Conservation (phyloP, 2,888 invertebrate genomes). For the Helleia helle region DNA sequence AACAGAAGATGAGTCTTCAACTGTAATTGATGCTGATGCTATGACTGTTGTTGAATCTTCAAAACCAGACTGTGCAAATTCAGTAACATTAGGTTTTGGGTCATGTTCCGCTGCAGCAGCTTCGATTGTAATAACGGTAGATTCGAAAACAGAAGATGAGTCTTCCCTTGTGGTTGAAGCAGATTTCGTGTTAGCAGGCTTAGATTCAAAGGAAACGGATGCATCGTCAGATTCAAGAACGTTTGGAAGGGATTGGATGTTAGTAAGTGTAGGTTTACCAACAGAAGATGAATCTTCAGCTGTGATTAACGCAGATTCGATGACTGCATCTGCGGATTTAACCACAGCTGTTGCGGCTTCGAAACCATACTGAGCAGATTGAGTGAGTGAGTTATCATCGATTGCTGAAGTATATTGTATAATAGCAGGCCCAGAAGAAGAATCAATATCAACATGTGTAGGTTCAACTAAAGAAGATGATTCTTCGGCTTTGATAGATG, state of each 20-base stretch:
- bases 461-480: conserved; percentile 27
- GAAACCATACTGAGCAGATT: too few species aligned
- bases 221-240: conserved; percentile 24
- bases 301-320: conserved; percentile 17
- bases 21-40: neutral
- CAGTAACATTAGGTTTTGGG: conserved; percentile 62
- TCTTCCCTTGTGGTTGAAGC: too few species aligned
- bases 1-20: conserved; percentile 35
- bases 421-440: too few species aligned
- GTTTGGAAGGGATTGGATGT: too few species aligned
- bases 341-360: conserved; percentile 27
- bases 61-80: conserved; percentile 37
- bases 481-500: conserved; percentile 22
- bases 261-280: too few species aligned
- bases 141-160: conserved; percentile 47
- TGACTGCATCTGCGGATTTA: conserved; percentile 24
- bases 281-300: conserved; percentile 19
- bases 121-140: too few species aligned
- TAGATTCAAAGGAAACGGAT: too few species aligned
- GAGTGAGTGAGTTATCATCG: too few species aligned
- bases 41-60: conserved; percentile 26
- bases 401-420: too few species aligned
- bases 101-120: too few species aligned
- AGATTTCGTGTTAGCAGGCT: too few species aligned
- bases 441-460: conserved; percentile 25